Percentiles rank a stretch among this genome's conserved stretches.
Conservation (phyloP, 1,140 invertebrate species). For the Danaus melanippus region DNA sequence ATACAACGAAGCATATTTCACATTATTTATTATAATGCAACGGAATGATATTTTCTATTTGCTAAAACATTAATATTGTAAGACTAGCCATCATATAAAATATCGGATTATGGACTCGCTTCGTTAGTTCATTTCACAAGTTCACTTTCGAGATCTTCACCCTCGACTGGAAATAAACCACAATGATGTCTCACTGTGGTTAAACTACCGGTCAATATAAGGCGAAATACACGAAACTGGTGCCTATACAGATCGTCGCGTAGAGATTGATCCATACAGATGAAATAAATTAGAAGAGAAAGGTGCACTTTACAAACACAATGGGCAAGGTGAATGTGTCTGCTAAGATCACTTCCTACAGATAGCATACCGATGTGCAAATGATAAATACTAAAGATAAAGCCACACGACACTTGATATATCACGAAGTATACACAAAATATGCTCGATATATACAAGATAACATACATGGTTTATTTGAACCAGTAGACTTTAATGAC, state of each 20-base stretch:
- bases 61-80: slow-evolving; percentile 5
- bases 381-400: slow-evolving; percentile 30
- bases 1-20: background rate
- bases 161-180: slow-evolving; percentile 46
- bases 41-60: background rate
- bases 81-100: slow-evolving; percentile 10
- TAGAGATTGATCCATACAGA: slow-evolving; percentile 43
- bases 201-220: slow-evolving; percentile 24
- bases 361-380: slow-evolving; percentile 42
- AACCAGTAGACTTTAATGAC: no score
- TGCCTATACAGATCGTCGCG: slow-evolving; percentile 33
- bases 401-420: slow-evolving; percentile 14
- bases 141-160: slow-evolving; percentile 57
- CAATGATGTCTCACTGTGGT: slow-evolving; percentile 39
- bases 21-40: background rate
- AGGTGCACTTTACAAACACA: slow-evolving; percentile 29
- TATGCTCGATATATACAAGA: background rate
- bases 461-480: no score
- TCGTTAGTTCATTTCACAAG: slow-evolving; percentile 64
- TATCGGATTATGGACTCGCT: slow-evolving; percentile 50
- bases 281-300: slow-evolving; percentile 45
- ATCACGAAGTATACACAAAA: slow-evolving; percentile 16
- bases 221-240: slow-evolving; percentile 39
- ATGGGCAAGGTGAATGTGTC: slow-evolving; percentile 37
- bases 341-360: slow-evolving; percentile 33